These are phyloP conservation scores for Acanthopleura granulata DNA, from an alignment of 2,888 invertebrate species.

Conservation along the genomic window DNA sequence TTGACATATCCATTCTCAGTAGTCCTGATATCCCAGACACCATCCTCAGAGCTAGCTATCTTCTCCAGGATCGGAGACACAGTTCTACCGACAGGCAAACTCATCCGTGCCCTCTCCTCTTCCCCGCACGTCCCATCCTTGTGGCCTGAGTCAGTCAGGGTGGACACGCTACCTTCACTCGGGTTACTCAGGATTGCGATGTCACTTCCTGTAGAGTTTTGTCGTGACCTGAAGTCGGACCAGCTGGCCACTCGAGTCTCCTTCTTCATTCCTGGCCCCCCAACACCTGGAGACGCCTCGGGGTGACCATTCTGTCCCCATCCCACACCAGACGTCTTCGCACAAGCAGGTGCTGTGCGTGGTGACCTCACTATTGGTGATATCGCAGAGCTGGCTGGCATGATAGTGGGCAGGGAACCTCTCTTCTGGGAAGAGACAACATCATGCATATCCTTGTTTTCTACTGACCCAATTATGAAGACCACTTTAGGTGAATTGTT, in stretches of 20 bases:
- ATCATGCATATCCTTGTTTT: neutral
- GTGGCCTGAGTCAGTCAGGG: slow-evolving; percentile 36
- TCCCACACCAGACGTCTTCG: neutral
- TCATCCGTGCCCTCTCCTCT: slow-evolving; percentile 8
- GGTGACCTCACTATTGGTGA: neutral
- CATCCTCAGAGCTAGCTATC: neutral
- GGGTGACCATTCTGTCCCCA: neutral
- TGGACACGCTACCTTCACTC: slow-evolving; percentile 78
- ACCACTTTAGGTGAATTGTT: neutral
- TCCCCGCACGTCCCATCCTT: neutral
- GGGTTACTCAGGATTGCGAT: slow-evolving; percentile 81
- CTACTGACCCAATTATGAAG: neutral
- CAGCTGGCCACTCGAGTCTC: neutral
- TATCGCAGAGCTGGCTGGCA: neutral
- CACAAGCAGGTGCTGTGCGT: neutral
- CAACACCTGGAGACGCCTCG: neutral
- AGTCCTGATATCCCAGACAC: neutral
- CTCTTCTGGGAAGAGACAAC: neutral
- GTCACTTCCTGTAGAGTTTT: slow-evolving; percentile 72
- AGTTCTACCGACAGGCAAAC: neutral
- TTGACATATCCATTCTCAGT: neutral
- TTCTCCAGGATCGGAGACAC: slow-evolving; percentile 8
- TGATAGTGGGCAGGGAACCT: neutral
- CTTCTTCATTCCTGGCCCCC: neutral
- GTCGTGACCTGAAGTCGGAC: slow-evolving; percentile 1